A percentile compares a stretch with the other conserved stretches of the same genome.
phyloP scores from a whole-genome alignment of 2,797 vertebrate species.

The Phylloscopus collybita region DNA sequence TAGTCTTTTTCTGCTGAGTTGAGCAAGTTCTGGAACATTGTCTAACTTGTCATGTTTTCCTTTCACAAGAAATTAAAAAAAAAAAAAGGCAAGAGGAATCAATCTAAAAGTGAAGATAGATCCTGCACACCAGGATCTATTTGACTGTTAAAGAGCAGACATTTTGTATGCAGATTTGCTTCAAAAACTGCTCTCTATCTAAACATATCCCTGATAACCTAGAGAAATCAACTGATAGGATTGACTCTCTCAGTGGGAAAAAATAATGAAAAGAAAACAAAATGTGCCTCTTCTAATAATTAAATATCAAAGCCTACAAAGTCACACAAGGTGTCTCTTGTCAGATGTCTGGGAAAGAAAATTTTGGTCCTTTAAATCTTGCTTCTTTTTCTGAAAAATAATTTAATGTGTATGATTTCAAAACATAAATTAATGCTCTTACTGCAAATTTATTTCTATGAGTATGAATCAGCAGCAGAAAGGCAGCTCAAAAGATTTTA shows the following conservation, averaged over 20 bases:
- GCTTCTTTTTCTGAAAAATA: neutral
- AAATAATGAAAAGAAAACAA: constrained; percentile 30
- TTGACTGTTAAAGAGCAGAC: neutral
- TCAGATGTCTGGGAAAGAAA: constrained; percentile 3
- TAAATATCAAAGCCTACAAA: constrained; percentile 22
- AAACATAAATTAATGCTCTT: constrained; percentile 24
- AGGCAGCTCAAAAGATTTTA: constrained; percentile 15
- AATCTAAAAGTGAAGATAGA: neutral
- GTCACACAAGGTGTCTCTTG: neutral
- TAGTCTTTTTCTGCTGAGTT: neutral
- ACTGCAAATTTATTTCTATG: neutral
- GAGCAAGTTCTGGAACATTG: neutral
- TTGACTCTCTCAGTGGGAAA: neutral
- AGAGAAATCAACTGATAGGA: constrained; percentile 28
- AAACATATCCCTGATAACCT: neutral
- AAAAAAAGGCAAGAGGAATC: neutral
- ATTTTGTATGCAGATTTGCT: constrained; percentile 25
- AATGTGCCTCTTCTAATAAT: neutral
- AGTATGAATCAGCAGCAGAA: neutral
- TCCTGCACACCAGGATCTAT: neutral
- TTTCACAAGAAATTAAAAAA: neutral
- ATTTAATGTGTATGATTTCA: neutral
- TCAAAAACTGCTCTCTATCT: constrained; percentile 31
- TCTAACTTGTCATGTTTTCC: neutral
- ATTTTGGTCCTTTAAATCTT: neutral